Base-by-base conservation (phyloP, 2,797 vertebrate species). In the Spondyliosoma cantharus region DNA sequence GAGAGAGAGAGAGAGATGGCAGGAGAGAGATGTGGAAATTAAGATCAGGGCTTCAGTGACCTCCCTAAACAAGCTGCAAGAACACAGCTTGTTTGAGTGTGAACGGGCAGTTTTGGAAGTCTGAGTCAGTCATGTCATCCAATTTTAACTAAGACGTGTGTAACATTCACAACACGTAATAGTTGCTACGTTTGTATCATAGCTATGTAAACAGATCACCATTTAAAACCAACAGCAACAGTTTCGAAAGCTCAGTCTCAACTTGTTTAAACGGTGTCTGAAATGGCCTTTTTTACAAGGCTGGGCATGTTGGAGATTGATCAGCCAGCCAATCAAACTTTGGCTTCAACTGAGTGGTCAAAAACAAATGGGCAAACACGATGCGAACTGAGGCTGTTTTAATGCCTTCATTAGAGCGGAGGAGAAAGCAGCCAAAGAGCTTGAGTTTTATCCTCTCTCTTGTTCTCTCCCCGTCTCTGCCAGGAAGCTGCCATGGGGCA, bases 401-500 rank as follows among this genome's bases (percentile, higher is more conserved):
- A 90, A 94, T 94, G 90, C 87, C 92, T 95, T 96, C 94, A 95
- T 96, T 95, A 94, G 92, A 80, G 78, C 37, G 54, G 37, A 76
- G 76, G 63, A 80, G 92, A 91, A 79, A 75, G 84, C 87, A 86
- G 92, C 94, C 93, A 93, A 88, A 83, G 83, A 87, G 60, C 86
- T 80, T 14, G 78, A 78, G 86, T 91, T 95, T 93, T 93, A 92
- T 92, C 86, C 93, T 86, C 82, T 68, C 81, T 89, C 90, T 92
- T 89, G 89, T 91, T 92, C 86, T 69, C 48, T 78, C 71, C 69
- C 78, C 50, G 46, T 80, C 74, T 87, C 25, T 93, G 94, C 93
- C 95, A 95, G 93, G 85, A 93, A 93, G 93, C 93, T 93, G 91
- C 91, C 90, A 92, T 77, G 90, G 93, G 95, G 95, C 91, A 92